Evolutionary conservation across 2,888 invertebrate genomes (phyloP), one percentile per base, ranked within the genome.

Genomic region (Ennomos quercinarius): DNA sequence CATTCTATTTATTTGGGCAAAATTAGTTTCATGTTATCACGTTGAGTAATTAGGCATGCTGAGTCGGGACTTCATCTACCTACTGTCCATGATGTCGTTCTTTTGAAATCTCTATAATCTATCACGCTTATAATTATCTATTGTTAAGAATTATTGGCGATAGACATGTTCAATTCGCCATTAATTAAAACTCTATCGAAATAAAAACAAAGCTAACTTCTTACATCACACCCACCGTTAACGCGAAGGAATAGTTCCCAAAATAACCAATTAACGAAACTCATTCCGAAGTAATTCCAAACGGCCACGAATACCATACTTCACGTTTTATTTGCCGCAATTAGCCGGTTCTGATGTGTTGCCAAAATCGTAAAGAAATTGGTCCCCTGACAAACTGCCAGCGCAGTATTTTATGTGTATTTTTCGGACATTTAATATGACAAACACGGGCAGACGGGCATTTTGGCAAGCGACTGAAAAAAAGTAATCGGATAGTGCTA

Each of bases 291-390:
- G 45, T 60, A 49, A 59, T 48, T 49, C 37, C 39, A 40, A 47
- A 50, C 44, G 35, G 46, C 60, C 50, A 55, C 54, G 42, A 35
- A 49, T 27, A 54, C 44, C 60, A 56, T 55, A 46, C 55, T 61
- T 52, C 44, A 27, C 38, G 35, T 60, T 55, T 61, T 41, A 51
- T 47, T 50, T 36, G 9, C 47, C 45, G 43, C 57, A 62, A 62
- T 62, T 57, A 57, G 47, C 54, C 40, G 47, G 40, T 51, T 55
- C 57, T 47, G 57, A 62, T 51, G 54, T 51, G 50, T 43, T 62
- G 62, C 62, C 62, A 62, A 57, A 51, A 61, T 40, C 57, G 57
- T 57, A 54, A 62, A 62, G 62, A 62, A 44, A 57, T 60, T 55
- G 43, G 37, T 55, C 43, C 39, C 9, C 52, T 39, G 50, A 51